phyloP scores from a whole-genome alignment of 2,888 invertebrate species.

The Zootermopsis nevadensis region DNA sequence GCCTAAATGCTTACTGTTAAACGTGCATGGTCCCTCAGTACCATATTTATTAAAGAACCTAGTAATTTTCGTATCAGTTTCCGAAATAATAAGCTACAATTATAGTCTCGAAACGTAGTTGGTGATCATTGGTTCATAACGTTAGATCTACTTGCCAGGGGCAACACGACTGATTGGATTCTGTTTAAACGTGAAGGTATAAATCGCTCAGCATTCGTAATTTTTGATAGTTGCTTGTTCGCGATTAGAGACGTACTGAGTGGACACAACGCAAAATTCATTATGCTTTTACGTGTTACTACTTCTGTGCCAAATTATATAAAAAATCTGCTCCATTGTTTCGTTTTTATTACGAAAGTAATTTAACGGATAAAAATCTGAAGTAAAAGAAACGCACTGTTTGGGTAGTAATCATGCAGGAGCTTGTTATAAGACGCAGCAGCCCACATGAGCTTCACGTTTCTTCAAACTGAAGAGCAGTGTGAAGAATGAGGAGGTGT shows the following conservation, averaged over 20 bases:
- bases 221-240: too few relatives aligned
- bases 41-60: constrained; percentile 19
- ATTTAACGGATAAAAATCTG: neutral
- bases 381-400: neutral
- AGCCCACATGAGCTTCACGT: neutral
- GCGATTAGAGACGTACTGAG: too few relatives aligned
- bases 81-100: constrained; percentile 2
- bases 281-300: too few relatives aligned
- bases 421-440: neutral
- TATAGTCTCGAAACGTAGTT: neutral
- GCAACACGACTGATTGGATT: neutral
- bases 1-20: neutral
- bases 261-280: too few relatives aligned
- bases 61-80: neutral
- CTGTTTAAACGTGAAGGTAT: too few relatives aligned
- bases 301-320: too few relatives aligned
- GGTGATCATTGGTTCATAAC: neutral
- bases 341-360: too few relatives aligned
- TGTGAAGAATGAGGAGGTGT: neutral
- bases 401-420: neutral
- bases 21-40: neutral
- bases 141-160: neutral
- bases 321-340: too few relatives aligned
- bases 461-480: neutral
- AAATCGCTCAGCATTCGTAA: too few relatives aligned